These are phyloP conservation scores for Scaptomyza flava DNA, from an alignment of 2,888 invertebrate species.

Conservation along the genomic window DNA sequence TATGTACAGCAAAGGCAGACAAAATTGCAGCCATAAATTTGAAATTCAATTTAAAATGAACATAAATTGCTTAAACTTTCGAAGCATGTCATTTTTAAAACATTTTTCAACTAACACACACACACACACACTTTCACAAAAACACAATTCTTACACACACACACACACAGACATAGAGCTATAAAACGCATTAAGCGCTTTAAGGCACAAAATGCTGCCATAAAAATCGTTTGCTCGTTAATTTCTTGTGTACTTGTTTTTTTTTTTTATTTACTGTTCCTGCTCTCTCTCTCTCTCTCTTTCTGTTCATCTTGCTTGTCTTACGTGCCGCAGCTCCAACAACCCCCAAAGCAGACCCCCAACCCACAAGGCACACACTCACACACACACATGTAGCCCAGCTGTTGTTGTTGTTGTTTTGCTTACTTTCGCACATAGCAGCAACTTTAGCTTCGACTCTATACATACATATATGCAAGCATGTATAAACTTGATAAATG, in stretches of 20 bases:
- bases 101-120: constrained; percentile 80
- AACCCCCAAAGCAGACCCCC: constrained; percentile 45
- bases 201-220: constrained; percentile 80
- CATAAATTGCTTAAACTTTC: constrained; percentile 84
- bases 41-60: constrained; percentile 84
- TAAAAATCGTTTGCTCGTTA: constrained; percentile 81
- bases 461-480: not conserved
- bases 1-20: constrained; percentile 41
- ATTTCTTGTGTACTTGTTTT: constrained; percentile 72
- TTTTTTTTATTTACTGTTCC: constrained; percentile 62
- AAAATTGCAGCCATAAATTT: constrained; percentile 83
- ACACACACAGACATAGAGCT: constrained; percentile 24
- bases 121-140: constrained; percentile 41
- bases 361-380: constrained; percentile 18
- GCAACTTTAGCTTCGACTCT: constrained; percentile 55
- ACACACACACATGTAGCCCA: constrained; percentile 25
- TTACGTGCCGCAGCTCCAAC: constrained; percentile 41
- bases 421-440: constrained; percentile 46
- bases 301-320: constrained; percentile 38
- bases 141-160: constrained; percentile 24
- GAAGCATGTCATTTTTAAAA: constrained; percentile 84
- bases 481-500: constrained; percentile 69
- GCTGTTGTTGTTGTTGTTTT: constrained; percentile 29
- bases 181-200: constrained; percentile 80
- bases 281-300: constrained; percentile 5